Conservation (phyloP, 2,113 vertebrate species). For the Callopanchax toddi region DNA sequence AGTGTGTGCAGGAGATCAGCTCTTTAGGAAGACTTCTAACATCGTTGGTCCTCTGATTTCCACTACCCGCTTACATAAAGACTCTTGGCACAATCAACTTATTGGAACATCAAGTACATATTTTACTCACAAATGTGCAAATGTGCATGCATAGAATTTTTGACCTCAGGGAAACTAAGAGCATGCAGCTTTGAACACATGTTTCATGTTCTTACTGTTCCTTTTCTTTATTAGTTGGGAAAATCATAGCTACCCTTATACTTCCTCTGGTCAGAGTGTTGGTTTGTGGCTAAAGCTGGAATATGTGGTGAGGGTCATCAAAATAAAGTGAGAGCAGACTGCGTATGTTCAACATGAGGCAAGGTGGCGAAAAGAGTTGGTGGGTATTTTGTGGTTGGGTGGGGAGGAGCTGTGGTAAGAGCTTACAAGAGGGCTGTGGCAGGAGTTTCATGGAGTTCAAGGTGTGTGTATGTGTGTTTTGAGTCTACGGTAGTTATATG, state of each 20-base stretch:
- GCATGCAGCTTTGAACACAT: background rate
- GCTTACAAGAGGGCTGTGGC: conserved; percentile 5
- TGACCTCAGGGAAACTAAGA: background rate
- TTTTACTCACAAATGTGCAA: too few relatives aligned
- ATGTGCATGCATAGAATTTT: too few relatives aligned
- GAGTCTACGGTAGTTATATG: too few relatives aligned
- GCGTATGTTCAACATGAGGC: conserved; percentile 21
- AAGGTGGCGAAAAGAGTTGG: conserved; percentile 21
- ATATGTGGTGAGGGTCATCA: conserved; percentile 30
- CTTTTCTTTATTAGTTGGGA: background rate
- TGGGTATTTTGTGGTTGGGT: conserved; percentile 31
- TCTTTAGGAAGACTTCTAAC: too few relatives aligned
- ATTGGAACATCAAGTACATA: too few relatives aligned
- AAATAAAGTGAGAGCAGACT: conserved; percentile 23
- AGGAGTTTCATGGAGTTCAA: background rate
- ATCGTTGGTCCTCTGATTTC: too few relatives aligned
- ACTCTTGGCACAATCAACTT: too few relatives aligned
- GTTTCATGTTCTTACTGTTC: background rate
- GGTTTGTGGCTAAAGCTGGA: conserved; percentile 10
- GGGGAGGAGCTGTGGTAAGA: conserved; percentile 26
- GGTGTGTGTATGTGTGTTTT: background rate
- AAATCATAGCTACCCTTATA: background rate
- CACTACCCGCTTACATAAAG: too few relatives aligned
- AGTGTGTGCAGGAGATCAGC: too few relatives aligned
- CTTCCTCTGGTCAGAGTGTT: conserved; percentile 10